These are phyloP conservation scores for Takifugu bimaculatus DNA, from an alignment of 2,113 vertebrate genomes.

Conservation along the genomic window DNA sequence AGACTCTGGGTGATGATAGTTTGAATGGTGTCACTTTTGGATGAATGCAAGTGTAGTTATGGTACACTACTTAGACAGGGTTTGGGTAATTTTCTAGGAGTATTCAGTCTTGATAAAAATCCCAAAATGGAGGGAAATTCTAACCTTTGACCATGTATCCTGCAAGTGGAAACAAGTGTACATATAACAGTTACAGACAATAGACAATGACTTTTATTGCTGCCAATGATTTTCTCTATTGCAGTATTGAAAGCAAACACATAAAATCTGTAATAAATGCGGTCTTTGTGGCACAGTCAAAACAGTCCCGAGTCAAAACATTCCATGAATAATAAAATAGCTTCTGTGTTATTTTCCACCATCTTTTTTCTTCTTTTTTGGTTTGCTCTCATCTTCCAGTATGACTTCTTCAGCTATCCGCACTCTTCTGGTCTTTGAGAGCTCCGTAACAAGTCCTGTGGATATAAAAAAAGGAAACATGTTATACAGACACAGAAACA, in stretches of 20 bases:
- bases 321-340: background rate
- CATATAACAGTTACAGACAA: background rate
- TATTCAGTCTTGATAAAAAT: too few relatives aligned
- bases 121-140: too few relatives aligned
- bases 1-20: too few relatives aligned
- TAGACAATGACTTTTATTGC: constrained; percentile 20
- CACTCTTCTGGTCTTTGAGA: constrained; percentile 60
- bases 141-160: too few relatives aligned
- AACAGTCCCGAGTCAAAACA: background rate
- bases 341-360: constrained; percentile 47
- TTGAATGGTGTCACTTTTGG: too few relatives aligned
- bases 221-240: background rate
- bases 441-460: constrained; percentile 39
- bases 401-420: constrained; percentile 61
- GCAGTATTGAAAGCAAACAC: background rate
- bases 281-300: background rate
- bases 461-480: background rate
- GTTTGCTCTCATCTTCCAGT: constrained; percentile 64
- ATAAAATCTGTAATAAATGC: background rate
- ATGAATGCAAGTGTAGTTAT: too few relatives aligned
- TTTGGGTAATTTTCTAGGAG: too few relatives aligned
- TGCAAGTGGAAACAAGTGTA: too few relatives aligned
- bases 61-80: too few relatives aligned
- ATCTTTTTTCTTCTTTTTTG: constrained; percentile 62
- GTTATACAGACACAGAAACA: background rate